Evolutionary conservation across 1,140 invertebrate genomes (phyloP).

Genomic region (Himalopsyche phryganea): DNA sequence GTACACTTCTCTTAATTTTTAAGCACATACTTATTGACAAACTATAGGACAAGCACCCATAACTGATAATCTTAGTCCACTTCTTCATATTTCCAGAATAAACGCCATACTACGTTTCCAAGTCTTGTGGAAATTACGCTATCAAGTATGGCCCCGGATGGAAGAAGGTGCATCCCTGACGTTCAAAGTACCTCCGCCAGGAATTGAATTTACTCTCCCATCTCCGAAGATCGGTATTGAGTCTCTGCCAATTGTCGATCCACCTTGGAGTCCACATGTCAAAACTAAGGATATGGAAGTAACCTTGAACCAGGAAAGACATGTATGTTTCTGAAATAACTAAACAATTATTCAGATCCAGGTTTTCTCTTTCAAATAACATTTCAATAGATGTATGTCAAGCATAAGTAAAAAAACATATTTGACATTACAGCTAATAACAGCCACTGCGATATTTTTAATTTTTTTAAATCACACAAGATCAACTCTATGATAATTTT

Average conservation of each 20-base stretch:
- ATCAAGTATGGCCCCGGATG: slow-evolving; percentile 98
- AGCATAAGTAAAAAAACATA: too few relatives aligned
- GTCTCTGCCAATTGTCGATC: slow-evolving; percentile 91
- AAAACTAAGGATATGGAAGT: slow-evolving; percentile 99
- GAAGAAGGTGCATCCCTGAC: slow-evolving; percentile 92
- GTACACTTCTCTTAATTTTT: too few relatives aligned
- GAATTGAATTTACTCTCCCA: slow-evolving; percentile 97
- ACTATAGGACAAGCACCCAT: too few relatives aligned
- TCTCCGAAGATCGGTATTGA: slow-evolving; percentile 98
- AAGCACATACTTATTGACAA: too few relatives aligned
- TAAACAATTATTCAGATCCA: background rate
- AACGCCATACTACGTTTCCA: slow-evolving; percentile 72
- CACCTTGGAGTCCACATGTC: slow-evolving; percentile 96
- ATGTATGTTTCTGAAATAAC: slow-evolving; percentile 83
- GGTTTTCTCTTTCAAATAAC: too few relatives aligned
- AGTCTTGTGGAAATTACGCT: slow-evolving; percentile 94
- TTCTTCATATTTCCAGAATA: slow-evolving; percentile 39
- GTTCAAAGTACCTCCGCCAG: slow-evolving; percentile 96
- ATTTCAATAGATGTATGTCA: too few relatives aligned
- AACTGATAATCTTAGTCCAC: too few relatives aligned
- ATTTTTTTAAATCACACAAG: background rate
- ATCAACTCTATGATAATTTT: too few relatives aligned
- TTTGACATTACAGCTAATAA: too few relatives aligned
- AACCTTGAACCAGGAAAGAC: slow-evolving; percentile 96
- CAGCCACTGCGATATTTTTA: too few relatives aligned